A percentile compares a stretch with the other conserved stretches of the same genome.
Evolutionary conservation across 2,797 vertebrate species (phyloP).

Genomic region (Pseudomugil tenellus): DNA sequence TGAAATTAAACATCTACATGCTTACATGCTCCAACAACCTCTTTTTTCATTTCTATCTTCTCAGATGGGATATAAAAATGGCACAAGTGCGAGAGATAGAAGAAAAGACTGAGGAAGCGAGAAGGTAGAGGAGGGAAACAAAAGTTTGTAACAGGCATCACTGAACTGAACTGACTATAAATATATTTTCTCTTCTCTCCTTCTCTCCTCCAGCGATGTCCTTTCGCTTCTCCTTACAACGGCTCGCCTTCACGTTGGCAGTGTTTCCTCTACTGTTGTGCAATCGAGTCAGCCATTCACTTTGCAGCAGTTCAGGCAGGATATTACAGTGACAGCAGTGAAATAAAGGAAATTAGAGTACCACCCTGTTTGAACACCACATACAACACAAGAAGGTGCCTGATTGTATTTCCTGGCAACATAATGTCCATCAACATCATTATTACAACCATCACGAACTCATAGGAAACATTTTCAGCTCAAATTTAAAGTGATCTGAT

Average conservation of each 20-base stretch:
- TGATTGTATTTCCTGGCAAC: slow-evolving; percentile 56
- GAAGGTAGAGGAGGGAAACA: slow-evolving; percentile 33
- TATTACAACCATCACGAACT: slow-evolving; percentile 16
- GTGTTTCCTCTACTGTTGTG: slow-evolving; percentile 12
- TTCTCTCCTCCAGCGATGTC: slow-evolving; percentile 47
- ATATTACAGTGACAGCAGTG: slow-evolving; percentile 48
- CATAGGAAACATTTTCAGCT: slow-evolving; percentile 25
- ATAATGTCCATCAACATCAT: slow-evolving; percentile 27
- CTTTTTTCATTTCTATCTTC: slow-evolving; percentile 4
- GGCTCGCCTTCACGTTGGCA: slow-evolving; percentile 22
- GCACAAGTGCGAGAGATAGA: slow-evolving; percentile 19
- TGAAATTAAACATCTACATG: not conserved
- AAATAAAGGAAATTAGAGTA: slow-evolving; percentile 49
- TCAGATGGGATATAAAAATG: slow-evolving; percentile 24
- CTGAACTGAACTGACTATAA: slow-evolving; percentile 67
- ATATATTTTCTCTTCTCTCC: slow-evolving; percentile 56
- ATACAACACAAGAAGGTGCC: slow-evolving; percentile 8
- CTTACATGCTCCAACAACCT: slow-evolving; percentile 21
- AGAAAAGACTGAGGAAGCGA: slow-evolving; percentile 25
- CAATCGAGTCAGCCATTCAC: slow-evolving; percentile 33
- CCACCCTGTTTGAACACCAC: slow-evolving; percentile 28
- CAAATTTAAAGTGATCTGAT: slow-evolving; percentile 25
- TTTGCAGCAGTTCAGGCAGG: slow-evolving; percentile 50
- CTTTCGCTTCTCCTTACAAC: slow-evolving; percentile 23
- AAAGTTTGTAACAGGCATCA: slow-evolving; percentile 44